Base-by-base conservation (phyloP, 1,140 invertebrate genomes). In the Aphaenogaster rudis region DNA sequence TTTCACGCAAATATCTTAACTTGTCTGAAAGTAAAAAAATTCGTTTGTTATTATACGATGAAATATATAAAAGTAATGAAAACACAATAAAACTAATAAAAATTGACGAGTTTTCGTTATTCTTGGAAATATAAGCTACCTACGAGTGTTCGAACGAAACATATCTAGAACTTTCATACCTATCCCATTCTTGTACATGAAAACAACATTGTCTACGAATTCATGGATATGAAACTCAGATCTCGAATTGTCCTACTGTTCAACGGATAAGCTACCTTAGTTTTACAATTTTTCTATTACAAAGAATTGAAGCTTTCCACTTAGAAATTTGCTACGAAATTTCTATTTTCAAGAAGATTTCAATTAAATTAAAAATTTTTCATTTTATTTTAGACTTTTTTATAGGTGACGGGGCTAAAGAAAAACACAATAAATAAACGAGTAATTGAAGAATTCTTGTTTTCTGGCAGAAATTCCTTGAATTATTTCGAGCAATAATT, bases 141-240 rank as follows among this genome's bases (percentile, higher is more conserved):
- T 50, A 64, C 11, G 9, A 33, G 5, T 5, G 13, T 21, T 48
- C 9, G 15, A 21, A 36, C 28, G 52, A 80, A 54, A 7, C 2
- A 9, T 8, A 48, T 78, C 21, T 61, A 48, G 6, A 74, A 48
- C 63, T 63, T 76, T 78, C 6, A 5, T 33, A 4, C n/a, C 39
- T 42, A 45, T 13, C 8, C 39, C 3, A 45, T n/a, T 77, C 7
- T 42, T 17, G 36, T 50, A 59, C 6, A 15, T 45, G 13, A 57
- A 48, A 48, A 15, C 9, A 63, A 63, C 15, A 63, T 28, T 59
- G 11, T 77, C 13, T 8, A 39, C 21, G 57, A 79, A 79, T 59
- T 39, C 36, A 48, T 15, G 36, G 3, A 28, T 45, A 52, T 15
- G 13, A 81, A 21, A 72, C 28, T 89, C 77, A 78, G 21, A 63